A percentile compares a stretch with the other conserved stretches of the same genome.
phyloP scores from a whole-genome alignment of 2,113 vertebrate genomes.

The Alectura lathami region DNA sequence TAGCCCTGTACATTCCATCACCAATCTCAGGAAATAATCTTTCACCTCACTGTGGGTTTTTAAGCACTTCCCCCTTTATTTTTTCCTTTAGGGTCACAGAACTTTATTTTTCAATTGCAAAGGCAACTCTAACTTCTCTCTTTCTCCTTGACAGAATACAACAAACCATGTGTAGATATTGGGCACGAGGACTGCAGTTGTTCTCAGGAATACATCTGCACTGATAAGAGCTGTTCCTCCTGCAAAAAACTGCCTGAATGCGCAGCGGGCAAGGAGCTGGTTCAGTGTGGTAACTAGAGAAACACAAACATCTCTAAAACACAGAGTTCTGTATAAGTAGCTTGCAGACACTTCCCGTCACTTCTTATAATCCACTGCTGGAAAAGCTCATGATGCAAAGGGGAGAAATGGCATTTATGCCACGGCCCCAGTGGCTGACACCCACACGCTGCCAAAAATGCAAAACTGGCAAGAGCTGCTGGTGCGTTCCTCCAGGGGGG shows the following conservation, averaged over 20 bases:
- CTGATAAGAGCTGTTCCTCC: rapidly evolving
- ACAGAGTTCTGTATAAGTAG: neutral
- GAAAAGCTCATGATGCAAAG: neutral
- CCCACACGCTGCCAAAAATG: neutral
- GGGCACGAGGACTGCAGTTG: neutral
- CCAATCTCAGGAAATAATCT: neutral
- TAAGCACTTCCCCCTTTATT: neutral
- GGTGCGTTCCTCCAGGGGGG: neutral
- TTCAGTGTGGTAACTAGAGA: neutral
- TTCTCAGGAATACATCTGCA: neutral
- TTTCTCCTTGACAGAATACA: neutral
- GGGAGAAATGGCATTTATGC: neutral
- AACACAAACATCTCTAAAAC: neutral
- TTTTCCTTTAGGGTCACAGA: neutral
- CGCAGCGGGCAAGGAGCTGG: neutral
- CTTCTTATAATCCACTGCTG: neutral
- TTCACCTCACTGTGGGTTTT: neutral
- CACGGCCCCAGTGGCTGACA: neutral
- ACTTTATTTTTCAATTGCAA: neutral
- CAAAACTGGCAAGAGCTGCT: neutral
- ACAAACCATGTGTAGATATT: neutral
- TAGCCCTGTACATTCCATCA: neutral
- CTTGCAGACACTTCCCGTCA: neutral
- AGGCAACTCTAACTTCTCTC: neutral
- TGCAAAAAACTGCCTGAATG: neutral